A percentile compares a stretch with the other conserved stretches of the same genome.
Conservation (phyloP, 2,113 vertebrate species). For the Chitala chitala region DNA sequence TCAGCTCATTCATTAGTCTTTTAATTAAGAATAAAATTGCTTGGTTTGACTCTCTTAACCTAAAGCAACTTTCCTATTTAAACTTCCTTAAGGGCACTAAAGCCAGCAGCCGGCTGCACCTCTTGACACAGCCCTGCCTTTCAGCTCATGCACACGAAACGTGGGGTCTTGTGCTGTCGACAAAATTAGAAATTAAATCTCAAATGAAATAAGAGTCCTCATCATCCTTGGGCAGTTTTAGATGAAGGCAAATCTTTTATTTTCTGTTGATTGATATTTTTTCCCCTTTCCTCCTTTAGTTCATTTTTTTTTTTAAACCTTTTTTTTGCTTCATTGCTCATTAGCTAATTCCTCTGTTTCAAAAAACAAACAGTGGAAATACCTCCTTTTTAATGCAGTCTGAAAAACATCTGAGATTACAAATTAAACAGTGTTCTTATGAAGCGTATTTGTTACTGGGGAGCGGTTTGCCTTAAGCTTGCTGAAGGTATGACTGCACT, state of each 20-base stretch:
- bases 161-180: not conserved
- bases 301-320: not conserved
- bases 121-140: not conserved
- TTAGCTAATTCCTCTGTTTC: not conserved
- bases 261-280: too few relatives aligned
- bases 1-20: too few relatives aligned
- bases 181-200: not conserved
- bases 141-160: not conserved
- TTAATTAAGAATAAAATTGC: too few relatives aligned
- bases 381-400: not conserved
- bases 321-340: conserved; percentile 16
- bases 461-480: too few relatives aligned
- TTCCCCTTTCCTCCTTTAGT: not conserved
- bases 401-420: not conserved
- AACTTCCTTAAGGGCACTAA: too few relatives aligned
- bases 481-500: too few relatives aligned
- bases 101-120: too few relatives aligned
- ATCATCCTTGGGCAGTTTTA: not conserved
- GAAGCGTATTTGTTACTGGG: too few relatives aligned
- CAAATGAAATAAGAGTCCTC: not conserved
- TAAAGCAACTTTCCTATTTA: too few relatives aligned
- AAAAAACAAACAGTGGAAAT: conserved; percentile 6
- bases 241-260: not conserved
- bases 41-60: too few relatives aligned
- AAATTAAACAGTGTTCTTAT: too few relatives aligned